Percentiles rank a stretch among this genome's conserved stretches.
Evolutionary conservation across 1,140 invertebrate species (phyloP).

Genomic region (Ptiloglossa arizonensis): DNA sequence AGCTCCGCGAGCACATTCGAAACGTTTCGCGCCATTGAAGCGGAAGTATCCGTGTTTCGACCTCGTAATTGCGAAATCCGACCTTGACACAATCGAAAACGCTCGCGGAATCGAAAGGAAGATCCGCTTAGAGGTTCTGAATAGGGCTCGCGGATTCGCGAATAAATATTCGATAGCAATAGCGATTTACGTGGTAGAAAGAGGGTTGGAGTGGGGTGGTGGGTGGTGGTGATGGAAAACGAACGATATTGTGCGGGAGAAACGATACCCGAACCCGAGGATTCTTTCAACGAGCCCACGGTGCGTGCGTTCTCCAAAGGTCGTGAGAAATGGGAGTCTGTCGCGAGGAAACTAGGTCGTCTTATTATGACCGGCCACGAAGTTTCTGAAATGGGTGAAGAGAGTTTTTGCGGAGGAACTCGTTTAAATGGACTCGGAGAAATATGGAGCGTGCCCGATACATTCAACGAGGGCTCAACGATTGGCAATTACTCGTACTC

Average conservation of each 20-base stretch:
- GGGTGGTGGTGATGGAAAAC: no score
- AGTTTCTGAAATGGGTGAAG: constrained; percentile 9
- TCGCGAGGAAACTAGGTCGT: constrained; percentile 8
- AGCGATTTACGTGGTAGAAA: not conserved
- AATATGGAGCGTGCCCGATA: not conserved
- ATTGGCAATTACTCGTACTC: not conserved
- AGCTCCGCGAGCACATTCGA: not conserved
- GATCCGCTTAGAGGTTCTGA: not conserved
- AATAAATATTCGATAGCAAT: constrained; percentile 1
- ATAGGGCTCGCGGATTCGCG: not conserved
- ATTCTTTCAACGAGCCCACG: not conserved
- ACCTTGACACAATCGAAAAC: not conserved
- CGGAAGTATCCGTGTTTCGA: not conserved
- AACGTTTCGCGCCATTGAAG: not conserved
- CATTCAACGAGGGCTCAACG: not conserved
- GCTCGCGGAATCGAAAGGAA: not conserved
- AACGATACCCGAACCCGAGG: no score
- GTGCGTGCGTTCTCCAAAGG: not conserved
- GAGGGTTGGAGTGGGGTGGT: no score
- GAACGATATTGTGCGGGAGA: constrained; percentile 4
- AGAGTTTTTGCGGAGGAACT: not conserved
- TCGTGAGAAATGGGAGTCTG: not conserved
- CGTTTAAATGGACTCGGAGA: not conserved
- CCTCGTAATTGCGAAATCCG: not conserved
- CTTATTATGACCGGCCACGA: constrained; percentile 9